A percentile compares a stretch with the other conserved stretches of the same genome.
Conservation (phyloP, 1,140 invertebrate species). For the Anthonomus grandis region DNA sequence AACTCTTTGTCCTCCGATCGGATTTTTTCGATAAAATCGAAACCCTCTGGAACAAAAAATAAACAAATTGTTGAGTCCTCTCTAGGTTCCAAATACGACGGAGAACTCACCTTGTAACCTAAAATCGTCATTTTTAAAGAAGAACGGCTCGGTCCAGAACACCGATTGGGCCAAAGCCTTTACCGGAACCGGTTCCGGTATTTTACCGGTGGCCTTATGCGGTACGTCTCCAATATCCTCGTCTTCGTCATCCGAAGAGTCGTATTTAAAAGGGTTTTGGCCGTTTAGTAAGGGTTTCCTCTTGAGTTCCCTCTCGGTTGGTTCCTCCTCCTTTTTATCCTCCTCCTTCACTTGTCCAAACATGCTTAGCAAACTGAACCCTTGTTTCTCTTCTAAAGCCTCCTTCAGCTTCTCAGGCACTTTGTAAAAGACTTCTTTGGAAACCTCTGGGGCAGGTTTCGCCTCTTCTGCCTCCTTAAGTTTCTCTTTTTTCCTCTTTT, state of each 20-base stretch:
- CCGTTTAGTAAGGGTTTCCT: background rate
- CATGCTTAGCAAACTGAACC: slow-evolving; percentile 59
- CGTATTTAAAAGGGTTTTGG: slow-evolving; percentile 59
- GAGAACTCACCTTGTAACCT: slow-evolving; percentile 54
- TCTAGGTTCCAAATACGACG: background rate
- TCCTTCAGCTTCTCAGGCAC: slow-evolving; percentile 58
- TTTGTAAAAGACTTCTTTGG: slow-evolving; percentile 62
- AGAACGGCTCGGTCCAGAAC: slow-evolving; percentile 56
- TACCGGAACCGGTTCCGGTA: background rate
- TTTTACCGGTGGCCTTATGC: slow-evolving; percentile 24
- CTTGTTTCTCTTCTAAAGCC: slow-evolving; percentile 50
- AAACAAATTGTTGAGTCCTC: slow-evolving; percentile 2
- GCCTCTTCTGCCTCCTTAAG: background rate
- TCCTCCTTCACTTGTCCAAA: slow-evolving; percentile 48
- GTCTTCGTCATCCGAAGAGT: slow-evolving; percentile 58
- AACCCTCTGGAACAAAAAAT: slow-evolving; percentile 53
- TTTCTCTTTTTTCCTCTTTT: slow-evolving; percentile 44
- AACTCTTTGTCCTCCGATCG: slow-evolving; percentile 43
- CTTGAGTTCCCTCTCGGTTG: background rate
- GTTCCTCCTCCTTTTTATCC: background rate
- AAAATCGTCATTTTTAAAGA: slow-evolving; percentile 54
- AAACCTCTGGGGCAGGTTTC: slow-evolving; percentile 49
- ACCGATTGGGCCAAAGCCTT: slow-evolving; percentile 32
- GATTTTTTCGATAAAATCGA: slow-evolving; percentile 54
- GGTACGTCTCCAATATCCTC: slow-evolving; percentile 34